Evolutionary conservation across 2,797 vertebrate species (phyloP).

Genomic region (Premnoplex brunnescens): DNA sequence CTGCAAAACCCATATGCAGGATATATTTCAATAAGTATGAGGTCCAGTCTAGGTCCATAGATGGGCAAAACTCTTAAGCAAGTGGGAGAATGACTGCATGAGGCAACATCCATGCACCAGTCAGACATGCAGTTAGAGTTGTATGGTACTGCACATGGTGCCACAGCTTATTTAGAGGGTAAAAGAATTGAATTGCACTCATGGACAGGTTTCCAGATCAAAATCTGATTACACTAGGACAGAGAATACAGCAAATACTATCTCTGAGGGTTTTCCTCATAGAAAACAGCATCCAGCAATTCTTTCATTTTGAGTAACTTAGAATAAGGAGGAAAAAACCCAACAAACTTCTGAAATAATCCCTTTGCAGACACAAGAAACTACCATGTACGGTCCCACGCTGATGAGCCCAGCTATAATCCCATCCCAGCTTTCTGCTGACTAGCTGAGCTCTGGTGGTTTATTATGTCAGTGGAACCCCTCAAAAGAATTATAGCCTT

Average conservation of each 20-base stretch:
- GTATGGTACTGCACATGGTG: not conserved
- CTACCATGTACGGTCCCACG: constrained; percentile 27
- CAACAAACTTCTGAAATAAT: not conserved
- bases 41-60: not conserved
- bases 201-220: not conserved
- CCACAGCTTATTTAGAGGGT: not conserved
- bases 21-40: not conserved
- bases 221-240: not conserved
- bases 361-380: constrained; percentile 40
- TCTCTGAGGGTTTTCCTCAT: not conserved
- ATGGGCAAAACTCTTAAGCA: not conserved
- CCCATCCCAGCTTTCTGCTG: constrained; percentile 72
- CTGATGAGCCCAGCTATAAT: constrained; percentile 61
- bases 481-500: constrained; percentile 78
- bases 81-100: not conserved
- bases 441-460: constrained; percentile 68
- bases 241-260: not conserved
- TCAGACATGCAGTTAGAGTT: not conserved
- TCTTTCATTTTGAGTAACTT: constrained; percentile 14
- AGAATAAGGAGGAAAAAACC: not conserved
- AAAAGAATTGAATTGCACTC: not conserved
- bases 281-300: not conserved
- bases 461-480: constrained; percentile 77
- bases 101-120: not conserved
- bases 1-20: not conserved